Evolutionary conservation across 2,888 invertebrate species (phyloP).

Genomic region (Zelleria hepariella): DNA sequence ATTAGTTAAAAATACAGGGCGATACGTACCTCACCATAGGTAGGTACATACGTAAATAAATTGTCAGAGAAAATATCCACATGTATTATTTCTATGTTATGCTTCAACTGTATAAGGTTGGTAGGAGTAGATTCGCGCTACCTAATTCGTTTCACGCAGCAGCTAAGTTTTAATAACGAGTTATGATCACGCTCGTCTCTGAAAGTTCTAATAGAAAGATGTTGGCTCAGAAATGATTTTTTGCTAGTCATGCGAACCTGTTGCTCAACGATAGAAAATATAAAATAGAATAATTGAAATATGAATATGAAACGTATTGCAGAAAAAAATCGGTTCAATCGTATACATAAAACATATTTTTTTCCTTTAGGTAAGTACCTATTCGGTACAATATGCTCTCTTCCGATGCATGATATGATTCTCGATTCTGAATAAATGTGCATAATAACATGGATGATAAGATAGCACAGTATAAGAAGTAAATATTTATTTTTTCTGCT

Average conservation of each 20-base stretch:
- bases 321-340: too few relatives aligned
- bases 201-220: not conserved
- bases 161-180: not conserved
- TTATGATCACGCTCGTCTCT: not conserved
- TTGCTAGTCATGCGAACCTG: conserved; percentile 32
- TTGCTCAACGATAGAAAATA: conserved; percentile 20
- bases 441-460: not conserved
- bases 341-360: not conserved
- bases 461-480: not conserved
- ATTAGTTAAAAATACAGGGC: too few relatives aligned
- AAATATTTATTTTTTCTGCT: not conserved
- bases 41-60: not conserved
- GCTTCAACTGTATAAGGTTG: not conserved
- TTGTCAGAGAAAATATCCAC: not conserved
- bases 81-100: not conserved
- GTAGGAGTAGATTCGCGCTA: not conserved
- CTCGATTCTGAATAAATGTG: not conserved
- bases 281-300: conserved; percentile 2
- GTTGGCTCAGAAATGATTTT: conserved; percentile 8
- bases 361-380: too few relatives aligned
- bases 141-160: not conserved
- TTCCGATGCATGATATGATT: not conserved
- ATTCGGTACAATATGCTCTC: not conserved
- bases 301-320: not conserved
- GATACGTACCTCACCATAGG: too few relatives aligned